Conservation (phyloP, 2,113 vertebrate genomes). For the Istiophorus platypterus region DNA sequence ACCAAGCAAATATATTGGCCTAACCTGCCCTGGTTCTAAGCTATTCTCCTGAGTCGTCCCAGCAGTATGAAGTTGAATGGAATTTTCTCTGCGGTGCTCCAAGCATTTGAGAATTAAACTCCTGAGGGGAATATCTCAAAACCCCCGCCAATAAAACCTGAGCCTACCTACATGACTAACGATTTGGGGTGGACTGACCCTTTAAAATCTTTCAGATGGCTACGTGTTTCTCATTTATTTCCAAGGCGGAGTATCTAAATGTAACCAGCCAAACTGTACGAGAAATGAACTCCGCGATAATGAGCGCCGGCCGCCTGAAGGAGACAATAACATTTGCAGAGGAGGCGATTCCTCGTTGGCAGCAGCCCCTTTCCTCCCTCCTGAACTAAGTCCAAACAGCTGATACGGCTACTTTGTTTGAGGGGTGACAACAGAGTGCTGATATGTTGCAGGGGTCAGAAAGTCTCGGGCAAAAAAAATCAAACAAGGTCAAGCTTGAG, state of each 20-base stretch:
- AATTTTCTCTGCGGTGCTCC: not conserved
- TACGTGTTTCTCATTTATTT: constrained; percentile 31
- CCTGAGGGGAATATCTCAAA: not conserved
- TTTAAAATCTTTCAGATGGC: constrained; percentile 28
- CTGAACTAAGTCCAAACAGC: constrained; percentile 24
- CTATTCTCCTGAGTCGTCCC: not conserved
- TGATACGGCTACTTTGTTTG: constrained; percentile 33
- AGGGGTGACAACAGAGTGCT: constrained; percentile 4
- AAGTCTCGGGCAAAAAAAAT: not conserved
- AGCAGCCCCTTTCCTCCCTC: constrained; percentile 43
- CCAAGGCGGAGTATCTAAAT: constrained; percentile 36
- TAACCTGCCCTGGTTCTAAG: not conserved
- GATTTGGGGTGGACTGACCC: constrained; percentile 1
- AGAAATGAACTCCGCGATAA: constrained; percentile 38
- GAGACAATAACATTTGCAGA: constrained; percentile 29
- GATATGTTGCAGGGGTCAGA: not conserved
- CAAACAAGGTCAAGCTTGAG: not conserved
- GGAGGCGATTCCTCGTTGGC: constrained; percentile 25
- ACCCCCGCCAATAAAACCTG: not conserved
- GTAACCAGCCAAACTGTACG: constrained; percentile 20
- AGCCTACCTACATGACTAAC: not conserved
- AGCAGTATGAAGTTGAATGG: not conserved
- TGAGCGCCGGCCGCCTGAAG: constrained; percentile 44
- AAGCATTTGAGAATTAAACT: not conserved
- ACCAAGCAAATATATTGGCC: not conserved